phyloP scores from a whole-genome alignment of 1,140 invertebrate species.

The Rhagoletis zephyria region DNA sequence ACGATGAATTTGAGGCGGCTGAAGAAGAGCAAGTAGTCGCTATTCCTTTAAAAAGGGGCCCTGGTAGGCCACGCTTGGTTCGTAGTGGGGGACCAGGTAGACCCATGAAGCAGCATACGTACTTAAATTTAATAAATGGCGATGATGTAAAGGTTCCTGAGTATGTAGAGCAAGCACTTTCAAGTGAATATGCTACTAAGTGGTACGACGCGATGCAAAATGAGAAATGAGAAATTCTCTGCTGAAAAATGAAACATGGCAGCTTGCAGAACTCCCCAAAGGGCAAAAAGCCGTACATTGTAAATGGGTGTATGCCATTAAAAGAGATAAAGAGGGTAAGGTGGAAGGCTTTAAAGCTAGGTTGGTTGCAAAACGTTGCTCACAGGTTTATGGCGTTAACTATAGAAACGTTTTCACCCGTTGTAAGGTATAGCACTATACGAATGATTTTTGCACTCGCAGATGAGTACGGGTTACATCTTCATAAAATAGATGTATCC shows the following conservation, averaged over 20 bases:
- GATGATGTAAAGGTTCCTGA: neutral
- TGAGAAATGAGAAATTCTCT: neutral
- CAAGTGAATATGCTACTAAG: no score
- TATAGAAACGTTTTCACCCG: conserved; percentile 72
- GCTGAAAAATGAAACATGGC: neutral
- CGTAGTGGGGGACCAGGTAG: neutral
- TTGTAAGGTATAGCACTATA: conserved; percentile 67
- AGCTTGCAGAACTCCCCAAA: neutral
- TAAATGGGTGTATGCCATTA: conserved; percentile 38
- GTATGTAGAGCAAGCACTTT: neutral
- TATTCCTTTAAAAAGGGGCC: neutral
- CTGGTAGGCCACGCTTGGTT: neutral
- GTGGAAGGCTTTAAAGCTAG: conserved; percentile 68
- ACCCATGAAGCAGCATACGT: neutral
- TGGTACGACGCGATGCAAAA: neutral
- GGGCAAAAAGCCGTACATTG: neutral
- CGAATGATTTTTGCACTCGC: conserved; percentile 65
- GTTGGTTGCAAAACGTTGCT: conserved; percentile 70
- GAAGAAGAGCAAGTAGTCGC: neutral
- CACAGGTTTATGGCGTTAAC: conserved; percentile 70
- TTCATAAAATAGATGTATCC: conserved; percentile 67
- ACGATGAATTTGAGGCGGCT: conserved; percentile 7
- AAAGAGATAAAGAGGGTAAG: neutral
- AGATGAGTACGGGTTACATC: conserved; percentile 57
- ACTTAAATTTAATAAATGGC: neutral